Evolutionary conservation across 2,113 vertebrate species (phyloP), one percentile per base, ranked within the genome.

Genomic region (Alosa alosa): DNA sequence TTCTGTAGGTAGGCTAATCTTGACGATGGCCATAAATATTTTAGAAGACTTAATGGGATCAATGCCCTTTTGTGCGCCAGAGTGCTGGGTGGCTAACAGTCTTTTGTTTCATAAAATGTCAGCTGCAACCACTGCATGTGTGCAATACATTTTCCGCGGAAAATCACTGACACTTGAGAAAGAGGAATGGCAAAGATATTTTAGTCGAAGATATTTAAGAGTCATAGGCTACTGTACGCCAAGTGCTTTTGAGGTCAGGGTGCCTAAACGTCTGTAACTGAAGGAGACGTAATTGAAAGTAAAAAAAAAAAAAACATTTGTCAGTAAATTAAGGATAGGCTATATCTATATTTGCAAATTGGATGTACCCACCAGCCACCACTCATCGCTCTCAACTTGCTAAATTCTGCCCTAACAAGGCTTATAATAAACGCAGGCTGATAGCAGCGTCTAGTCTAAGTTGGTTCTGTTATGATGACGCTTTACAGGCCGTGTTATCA

Each of bases 21-120:
- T 78, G 10, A 47, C 75, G 82, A 47, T 78, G 82, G 18, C 39
- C 49, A 83, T 87, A 86, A 88, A 88, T 86, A 89, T 83, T 84
- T 84, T 86, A 88, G 84, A 83, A 86, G 86, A 64, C 75, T 60
- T 49, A 83, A 72, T 44, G 13, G 84, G 36, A 83, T 87, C 84
- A 84, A 41, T 84, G 83, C 52, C 64, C 83, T 60, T 25, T 60
- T 81, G 78, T 50, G 45, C 46, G 15, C 22, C 39, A 31, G 82
- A 11, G 18, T 39, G 44, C n/a, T 39, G 20, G 44, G 17, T 72
- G 57, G 44, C 39, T 2, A 47, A 72, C 84, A 49, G 41, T 36
- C 55, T 41, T 57, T 84, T 49, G 81, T 64, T 55, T 22, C 49
- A 9, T 55, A 25, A 25, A 83, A 85, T 44, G 41, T 83, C 45